These are phyloP conservation scores for Arenaria interpres DNA, from an alignment of 2,113 vertebrate genomes.

Conservation along the genomic window DNA sequence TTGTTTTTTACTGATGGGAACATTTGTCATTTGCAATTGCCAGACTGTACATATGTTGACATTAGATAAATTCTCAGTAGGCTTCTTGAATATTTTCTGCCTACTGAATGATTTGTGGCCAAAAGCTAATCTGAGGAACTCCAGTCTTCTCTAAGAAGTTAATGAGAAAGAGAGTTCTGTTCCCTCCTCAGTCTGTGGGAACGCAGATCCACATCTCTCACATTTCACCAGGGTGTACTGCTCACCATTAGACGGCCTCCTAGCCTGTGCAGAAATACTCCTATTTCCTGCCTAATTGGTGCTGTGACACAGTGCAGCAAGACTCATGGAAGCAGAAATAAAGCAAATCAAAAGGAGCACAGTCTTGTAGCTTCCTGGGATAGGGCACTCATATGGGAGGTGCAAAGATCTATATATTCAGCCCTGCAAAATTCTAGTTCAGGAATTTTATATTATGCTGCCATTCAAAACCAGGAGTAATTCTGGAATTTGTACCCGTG, in stretches of 20 bases:
- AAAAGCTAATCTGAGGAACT: not conserved
- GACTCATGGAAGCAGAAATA: not conserved
- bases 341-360: not conserved
- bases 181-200: not conserved
- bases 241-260: not conserved
- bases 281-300: not conserved
- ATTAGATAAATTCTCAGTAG: not conserved
- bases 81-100: not conserved
- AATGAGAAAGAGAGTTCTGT: not conserved
- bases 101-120: not conserved
- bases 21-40: constrained; percentile 20
- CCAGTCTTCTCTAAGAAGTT: not conserved
- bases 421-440: not conserved
- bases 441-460: not conserved
- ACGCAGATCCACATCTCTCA: not conserved
- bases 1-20: not conserved
- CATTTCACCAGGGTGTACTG: not conserved
- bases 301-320: not conserved
- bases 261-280: not conserved
- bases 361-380: not conserved
- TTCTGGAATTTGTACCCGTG: not conserved
- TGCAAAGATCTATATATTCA: not conserved
- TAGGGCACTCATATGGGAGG: not conserved
- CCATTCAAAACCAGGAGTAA: not conserved
- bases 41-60: constrained; percentile 5